These are phyloP conservation scores for Microtus pennsylvanicus DNA, from an alignment of 2,113 vertebrate species.

Conservation along the genomic window DNA sequence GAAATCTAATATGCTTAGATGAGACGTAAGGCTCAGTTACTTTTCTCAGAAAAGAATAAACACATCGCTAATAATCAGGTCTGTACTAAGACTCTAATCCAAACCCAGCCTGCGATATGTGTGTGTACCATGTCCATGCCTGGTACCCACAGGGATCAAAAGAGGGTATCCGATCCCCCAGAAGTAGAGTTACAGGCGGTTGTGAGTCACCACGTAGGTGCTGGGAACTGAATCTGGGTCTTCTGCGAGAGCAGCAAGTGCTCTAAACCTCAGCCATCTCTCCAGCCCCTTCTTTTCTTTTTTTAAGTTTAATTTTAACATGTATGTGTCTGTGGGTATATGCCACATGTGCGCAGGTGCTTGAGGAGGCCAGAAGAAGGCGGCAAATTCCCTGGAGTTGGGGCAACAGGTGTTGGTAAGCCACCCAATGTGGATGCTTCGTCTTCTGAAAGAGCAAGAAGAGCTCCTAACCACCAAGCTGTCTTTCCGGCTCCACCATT, in stretches of 20 bases:
- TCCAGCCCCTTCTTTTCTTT: not conserved
- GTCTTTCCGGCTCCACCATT: not conserved
- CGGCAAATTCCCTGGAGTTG: not conserved
- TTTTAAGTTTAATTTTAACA: not conserved
- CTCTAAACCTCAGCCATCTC: not conserved
- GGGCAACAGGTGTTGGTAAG: not conserved
- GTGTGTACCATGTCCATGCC: not conserved
- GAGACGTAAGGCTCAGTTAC: not conserved
- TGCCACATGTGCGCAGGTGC: not conserved
- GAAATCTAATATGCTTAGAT: not conserved
- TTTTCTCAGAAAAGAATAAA: constrained; percentile 11
- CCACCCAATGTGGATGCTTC: not conserved
- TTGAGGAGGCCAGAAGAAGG: not conserved
- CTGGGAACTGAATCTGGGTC: not conserved
- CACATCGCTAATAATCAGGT: not conserved
- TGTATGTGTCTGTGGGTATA: not conserved
- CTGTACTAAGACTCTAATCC: not conserved
- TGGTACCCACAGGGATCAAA: not conserved
- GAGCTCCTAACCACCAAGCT: not conserved
- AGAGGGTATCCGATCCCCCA: not conserved
- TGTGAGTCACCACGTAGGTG: not conserved
- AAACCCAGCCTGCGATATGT: not conserved
- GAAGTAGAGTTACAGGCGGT: not conserved
- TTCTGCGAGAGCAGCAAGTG: not conserved
- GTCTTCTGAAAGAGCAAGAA: no score